phyloP scores from a whole-genome alignment of 1,140 invertebrate species.

The Aleiodes sp. region DNA sequence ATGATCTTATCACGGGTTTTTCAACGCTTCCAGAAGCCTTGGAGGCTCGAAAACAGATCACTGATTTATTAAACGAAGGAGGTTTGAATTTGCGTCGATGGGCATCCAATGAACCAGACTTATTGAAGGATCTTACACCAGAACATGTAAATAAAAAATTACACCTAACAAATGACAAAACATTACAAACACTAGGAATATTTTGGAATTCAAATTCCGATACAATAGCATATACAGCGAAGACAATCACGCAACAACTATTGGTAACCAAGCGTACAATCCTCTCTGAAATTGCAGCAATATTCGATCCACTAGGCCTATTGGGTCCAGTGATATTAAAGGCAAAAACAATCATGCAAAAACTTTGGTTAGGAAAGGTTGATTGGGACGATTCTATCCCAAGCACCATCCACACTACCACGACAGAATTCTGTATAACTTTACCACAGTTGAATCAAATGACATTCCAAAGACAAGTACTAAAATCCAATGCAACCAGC shows the following conservation, averaged over 20 bases:
- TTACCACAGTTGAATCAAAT: slow-evolving; percentile 33
- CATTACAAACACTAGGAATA: slow-evolving; percentile 46
- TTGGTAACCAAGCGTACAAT: slow-evolving; percentile 42
- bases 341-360: slow-evolving; percentile 53
- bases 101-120: not conserved
- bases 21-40: slow-evolving; percentile 10
- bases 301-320: slow-evolving; percentile 51
- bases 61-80: not conserved
- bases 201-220: slow-evolving; percentile 44
- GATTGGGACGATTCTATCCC: slow-evolving; percentile 51
- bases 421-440: slow-evolving; percentile 32
- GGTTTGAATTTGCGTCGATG: not conserved
- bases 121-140: not conserved
- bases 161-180: not conserved
- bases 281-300: slow-evolving; percentile 48
- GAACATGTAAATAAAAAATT: not conserved
- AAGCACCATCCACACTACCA: slow-evolving; percentile 29
- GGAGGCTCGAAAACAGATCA: not conserved
- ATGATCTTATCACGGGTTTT: slow-evolving; percentile 47
- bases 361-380: slow-evolving; percentile 42
- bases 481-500: not conserved
- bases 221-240: slow-evolving; percentile 18
- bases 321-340: slow-evolving; percentile 48
- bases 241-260: not conserved
- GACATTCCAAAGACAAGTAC: slow-evolving; percentile 29